phyloP scores from a whole-genome alignment of 2,113 vertebrate genomes.

The Halcyon senegalensis region DNA sequence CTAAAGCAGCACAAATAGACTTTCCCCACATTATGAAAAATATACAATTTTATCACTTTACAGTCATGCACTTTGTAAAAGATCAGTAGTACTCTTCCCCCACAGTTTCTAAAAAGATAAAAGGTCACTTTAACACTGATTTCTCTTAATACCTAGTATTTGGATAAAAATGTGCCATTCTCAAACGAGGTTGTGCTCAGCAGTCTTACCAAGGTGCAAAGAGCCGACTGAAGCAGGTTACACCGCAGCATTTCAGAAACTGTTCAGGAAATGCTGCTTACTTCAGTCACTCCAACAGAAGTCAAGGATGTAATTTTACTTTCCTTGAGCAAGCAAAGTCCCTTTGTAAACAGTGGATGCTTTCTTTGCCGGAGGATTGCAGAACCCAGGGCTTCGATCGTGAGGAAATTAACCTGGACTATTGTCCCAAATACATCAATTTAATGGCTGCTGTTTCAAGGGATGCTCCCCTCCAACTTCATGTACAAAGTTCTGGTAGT shows the following conservation, averaged over 20 bases:
- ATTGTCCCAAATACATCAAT: not conserved
- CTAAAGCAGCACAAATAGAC: conserved; percentile 76
- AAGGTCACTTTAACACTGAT: conserved; percentile 83
- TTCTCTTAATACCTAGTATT: conserved; percentile 58
- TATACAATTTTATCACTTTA: conserved; percentile 75
- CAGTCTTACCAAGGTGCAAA: conserved; percentile 33
- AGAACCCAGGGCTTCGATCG: not conserved
- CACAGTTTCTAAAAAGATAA: conserved; percentile 74
- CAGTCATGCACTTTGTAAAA: conserved; percentile 75
- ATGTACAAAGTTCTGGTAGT: not conserved
- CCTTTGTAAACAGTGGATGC: not conserved
- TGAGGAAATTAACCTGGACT: not conserved
- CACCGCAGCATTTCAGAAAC: not conserved
- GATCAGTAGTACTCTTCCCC: conserved; percentile 78
- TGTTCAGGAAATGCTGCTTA: not conserved
- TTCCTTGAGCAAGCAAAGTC: not conserved
- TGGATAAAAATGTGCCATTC: conserved; percentile 70
- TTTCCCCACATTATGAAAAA: conserved; percentile 77
- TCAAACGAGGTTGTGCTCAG: conserved; percentile 65
- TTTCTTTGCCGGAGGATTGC: not conserved
- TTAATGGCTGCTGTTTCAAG: not conserved
- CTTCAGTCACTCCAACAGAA: not conserved
- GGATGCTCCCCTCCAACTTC: not conserved
- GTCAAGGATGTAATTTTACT: not conserved
- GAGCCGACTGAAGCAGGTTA: conserved; percentile 22